phyloP scores from a whole-genome alignment of 2,888 invertebrate genomes.

The Rhaphigaster nebulosa region DNA sequence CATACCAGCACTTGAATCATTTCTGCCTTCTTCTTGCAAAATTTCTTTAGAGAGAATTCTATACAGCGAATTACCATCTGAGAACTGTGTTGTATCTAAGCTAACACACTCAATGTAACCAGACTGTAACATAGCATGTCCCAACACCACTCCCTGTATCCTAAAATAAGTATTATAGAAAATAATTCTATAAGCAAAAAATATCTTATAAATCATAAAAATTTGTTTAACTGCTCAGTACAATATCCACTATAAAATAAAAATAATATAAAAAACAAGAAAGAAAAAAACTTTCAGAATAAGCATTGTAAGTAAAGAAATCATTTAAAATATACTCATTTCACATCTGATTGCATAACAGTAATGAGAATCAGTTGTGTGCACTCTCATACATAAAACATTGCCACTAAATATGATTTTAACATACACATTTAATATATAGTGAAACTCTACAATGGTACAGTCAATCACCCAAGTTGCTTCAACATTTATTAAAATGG shows the following conservation, averaged over 20 bases:
- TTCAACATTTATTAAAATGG: too few relatives aligned
- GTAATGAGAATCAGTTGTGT: neutral
- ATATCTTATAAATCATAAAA: neutral
- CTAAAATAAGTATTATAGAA: slow-evolving; percentile 69
- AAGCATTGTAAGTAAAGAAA: neutral
- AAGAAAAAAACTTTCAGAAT: neutral
- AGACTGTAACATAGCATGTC: slow-evolving; percentile 83
- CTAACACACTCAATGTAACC: slow-evolving; percentile 76
- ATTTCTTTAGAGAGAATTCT: slow-evolving; percentile 61
- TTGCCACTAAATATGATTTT: too few relatives aligned
- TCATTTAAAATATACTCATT: neutral
- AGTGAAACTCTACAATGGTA: too few relatives aligned
- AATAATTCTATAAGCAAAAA: slow-evolving; percentile 10
- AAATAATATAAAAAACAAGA: too few relatives aligned
- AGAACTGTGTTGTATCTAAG: slow-evolving; percentile 64
- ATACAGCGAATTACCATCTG: slow-evolving; percentile 65
- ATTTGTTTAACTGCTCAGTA: too few relatives aligned
- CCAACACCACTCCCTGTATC: slow-evolving; percentile 82
- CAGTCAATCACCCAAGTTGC: too few relatives aligned
- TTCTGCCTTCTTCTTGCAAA: slow-evolving; percentile 62
- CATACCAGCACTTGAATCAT: slow-evolving; percentile 60
- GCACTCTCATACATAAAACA: neutral
- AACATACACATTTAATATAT: too few relatives aligned
- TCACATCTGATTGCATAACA: neutral
- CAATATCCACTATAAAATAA: too few relatives aligned